These are phyloP conservation scores for Halcyon senegalensis DNA, from an alignment of 2,113 vertebrate genomes.

Conservation along the genomic window DNA sequence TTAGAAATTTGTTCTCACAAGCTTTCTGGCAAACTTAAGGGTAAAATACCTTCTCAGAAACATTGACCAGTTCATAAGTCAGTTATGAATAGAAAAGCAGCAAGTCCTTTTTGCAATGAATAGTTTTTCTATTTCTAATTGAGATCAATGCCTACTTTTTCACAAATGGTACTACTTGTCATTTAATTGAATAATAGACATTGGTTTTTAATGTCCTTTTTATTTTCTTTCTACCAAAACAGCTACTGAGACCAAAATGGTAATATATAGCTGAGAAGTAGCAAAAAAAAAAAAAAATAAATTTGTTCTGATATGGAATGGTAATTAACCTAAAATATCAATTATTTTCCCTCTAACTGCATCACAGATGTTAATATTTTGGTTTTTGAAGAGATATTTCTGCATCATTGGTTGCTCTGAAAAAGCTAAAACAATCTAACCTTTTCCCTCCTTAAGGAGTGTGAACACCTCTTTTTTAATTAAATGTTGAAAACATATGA, in stretches of 20 bases:
- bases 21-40: not conserved
- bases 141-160: not conserved
- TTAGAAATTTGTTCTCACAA: not conserved
- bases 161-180: not conserved
- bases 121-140: not conserved
- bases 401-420: not conserved
- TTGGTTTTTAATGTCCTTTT: not conserved
- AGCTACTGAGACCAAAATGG: not conserved
- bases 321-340: constrained; percentile 19
- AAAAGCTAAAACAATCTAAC: not conserved
- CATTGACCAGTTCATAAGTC: not conserved
- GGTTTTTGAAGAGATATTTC: not conserved
- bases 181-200: not conserved
- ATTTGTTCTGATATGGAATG: not conserved
- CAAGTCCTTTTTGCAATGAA: not conserved
- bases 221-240: not conserved
- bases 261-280: not conserved
- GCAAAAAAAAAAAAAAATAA: too few relatives aligned
- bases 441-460: not conserved
- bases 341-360: not conserved
- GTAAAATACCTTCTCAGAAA: constrained; percentile 28
- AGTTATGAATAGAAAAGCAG: not conserved
- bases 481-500: constrained; percentile 24
- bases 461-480: not conserved
- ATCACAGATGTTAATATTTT: constrained; percentile 46